phyloP scores from a whole-genome alignment of 2,888 invertebrate genomes.

The Oligia fasciuncula region DNA sequence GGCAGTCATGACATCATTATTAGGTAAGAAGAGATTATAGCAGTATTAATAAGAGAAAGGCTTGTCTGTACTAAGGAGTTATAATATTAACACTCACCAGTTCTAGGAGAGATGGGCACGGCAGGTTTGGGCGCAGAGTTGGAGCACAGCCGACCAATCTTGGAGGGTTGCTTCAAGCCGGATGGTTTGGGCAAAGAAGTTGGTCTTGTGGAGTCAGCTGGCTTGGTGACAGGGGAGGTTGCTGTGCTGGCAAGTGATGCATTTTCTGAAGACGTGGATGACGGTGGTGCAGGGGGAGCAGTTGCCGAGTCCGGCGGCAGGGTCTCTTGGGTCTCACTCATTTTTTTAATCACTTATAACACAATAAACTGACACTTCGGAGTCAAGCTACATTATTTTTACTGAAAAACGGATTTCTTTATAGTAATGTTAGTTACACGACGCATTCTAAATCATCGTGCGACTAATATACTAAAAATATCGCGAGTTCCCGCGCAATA shows the following conservation, averaged over 20 bases:
- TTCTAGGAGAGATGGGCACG: conserved; percentile 91
- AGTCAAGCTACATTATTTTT: conserved; percentile 67
- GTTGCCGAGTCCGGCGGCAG: conserved; percentile 68
- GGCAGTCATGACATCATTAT: conserved; percentile 17
- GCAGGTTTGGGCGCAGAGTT: conserved; percentile 92
- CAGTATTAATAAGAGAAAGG: conserved; percentile 32
- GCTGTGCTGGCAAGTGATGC: conserved; percentile 79
- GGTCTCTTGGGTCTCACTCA: conserved; percentile 84
- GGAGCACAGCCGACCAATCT: conserved; percentile 92
- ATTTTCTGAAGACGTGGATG: conserved; percentile 81
- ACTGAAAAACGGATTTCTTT: conserved; percentile 71
- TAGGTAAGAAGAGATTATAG: conserved; percentile 15
- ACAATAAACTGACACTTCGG: conserved; percentile 64
- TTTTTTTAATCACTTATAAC: conserved; percentile 77
- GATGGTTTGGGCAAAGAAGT: conserved; percentile 89
- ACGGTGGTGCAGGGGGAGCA: conserved; percentile 74
- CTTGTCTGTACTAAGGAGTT: conserved; percentile 22
- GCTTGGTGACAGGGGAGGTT: conserved; percentile 74
- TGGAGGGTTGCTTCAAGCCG: conserved; percentile 91
- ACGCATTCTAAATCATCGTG: conserved; percentile 79
- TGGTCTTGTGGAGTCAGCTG: conserved; percentile 79
- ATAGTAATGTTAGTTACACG: conserved; percentile 70
- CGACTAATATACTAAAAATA: conserved; percentile 87
- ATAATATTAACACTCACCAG: conserved; percentile 80
- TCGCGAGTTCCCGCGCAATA: conserved; percentile 88